phyloP scores from a whole-genome alignment of 2,113 vertebrate species.

The Sebastes schlegelii region DNA sequence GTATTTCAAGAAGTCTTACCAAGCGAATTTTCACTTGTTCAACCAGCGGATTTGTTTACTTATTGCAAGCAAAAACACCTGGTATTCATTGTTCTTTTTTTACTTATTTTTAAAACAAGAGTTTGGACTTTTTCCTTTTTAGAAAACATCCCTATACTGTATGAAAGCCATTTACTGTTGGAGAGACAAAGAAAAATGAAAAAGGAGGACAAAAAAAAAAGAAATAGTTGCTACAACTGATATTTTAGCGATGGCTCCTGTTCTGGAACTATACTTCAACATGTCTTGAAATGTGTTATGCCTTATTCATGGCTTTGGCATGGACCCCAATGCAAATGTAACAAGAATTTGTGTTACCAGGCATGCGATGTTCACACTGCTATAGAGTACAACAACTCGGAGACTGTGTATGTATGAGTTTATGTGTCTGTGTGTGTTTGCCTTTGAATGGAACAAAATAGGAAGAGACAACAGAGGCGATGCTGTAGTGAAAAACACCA shows the following conservation, averaged over 20 bases:
- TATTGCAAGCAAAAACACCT: no score
- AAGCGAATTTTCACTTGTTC: no score
- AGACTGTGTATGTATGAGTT: slow-evolving; percentile 11
- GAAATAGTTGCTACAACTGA: slow-evolving; percentile 1
- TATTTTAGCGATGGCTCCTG: not conserved
- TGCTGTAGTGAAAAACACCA: slow-evolving; percentile 14
- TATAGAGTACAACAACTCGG: not conserved
- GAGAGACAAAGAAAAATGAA: not conserved
- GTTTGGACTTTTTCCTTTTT: not conserved
- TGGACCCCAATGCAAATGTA: not conserved
- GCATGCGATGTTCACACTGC: slow-evolving; percentile 19
- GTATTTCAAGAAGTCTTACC: no score
- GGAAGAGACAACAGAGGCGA: slow-evolving; percentile 34
- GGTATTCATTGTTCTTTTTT: no score
- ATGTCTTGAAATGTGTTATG: not conserved
- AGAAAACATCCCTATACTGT: not conserved
- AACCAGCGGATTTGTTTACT: no score
- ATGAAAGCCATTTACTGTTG: not conserved
- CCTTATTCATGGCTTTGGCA: slow-evolving; percentile 1
- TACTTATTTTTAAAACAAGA: not conserved
- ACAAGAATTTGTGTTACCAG: slow-evolving; percentile 6
- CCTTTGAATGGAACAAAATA: slow-evolving; percentile 26
- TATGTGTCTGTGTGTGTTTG: slow-evolving; percentile 10
- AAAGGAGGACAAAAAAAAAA: not conserved
- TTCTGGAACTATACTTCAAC: not conserved